A percentile compares a stretch with the other conserved stretches of the same genome.
Conservation (phyloP, 2,888 invertebrate species). For the Latrodectus elegans region DNA sequence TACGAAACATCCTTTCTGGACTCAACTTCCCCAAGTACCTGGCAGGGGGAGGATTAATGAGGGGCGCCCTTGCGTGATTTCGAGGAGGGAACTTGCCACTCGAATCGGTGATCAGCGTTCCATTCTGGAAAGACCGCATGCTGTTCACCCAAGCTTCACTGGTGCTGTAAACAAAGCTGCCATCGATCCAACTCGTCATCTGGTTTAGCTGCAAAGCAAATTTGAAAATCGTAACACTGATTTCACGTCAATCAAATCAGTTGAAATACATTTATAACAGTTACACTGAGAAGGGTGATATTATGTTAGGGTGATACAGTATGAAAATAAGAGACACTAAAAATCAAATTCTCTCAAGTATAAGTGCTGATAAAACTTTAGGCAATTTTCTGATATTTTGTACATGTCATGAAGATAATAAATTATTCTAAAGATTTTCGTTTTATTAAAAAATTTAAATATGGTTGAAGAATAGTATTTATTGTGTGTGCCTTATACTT, state of each 20-base stretch:
- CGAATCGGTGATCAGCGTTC: conserved; percentile 83
- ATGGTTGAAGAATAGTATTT: no score
- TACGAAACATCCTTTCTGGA: conserved; percentile 92
- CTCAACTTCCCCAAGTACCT: conserved; percentile 93
- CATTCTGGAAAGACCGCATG: conserved; percentile 94
- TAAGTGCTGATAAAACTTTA: no score
- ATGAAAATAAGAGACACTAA: no score
- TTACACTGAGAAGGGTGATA: no score
- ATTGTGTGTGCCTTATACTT: no score
- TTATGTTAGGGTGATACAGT: no score
- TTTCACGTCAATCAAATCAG: not conserved
- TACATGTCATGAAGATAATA: no score
- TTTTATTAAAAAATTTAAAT: no score
- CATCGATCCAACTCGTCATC: conserved; percentile 98
- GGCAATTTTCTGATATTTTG: no score
- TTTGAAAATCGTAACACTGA: not conserved
- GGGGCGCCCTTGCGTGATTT: conserved; percentile 93
- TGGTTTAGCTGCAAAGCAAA: conserved; percentile 86
- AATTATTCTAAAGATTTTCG: no score
- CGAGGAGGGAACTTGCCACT: conserved; percentile 76
- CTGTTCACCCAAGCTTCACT: conserved; percentile 98
- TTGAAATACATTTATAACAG: not conserved
- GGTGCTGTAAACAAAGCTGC: conserved; percentile 97
- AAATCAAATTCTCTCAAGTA: no score
- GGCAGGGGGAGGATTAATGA: conserved; percentile 95